Evolutionary conservation across 2,888 invertebrate genomes (phyloP).

Genomic region (Ectobius pallidus): DNA sequence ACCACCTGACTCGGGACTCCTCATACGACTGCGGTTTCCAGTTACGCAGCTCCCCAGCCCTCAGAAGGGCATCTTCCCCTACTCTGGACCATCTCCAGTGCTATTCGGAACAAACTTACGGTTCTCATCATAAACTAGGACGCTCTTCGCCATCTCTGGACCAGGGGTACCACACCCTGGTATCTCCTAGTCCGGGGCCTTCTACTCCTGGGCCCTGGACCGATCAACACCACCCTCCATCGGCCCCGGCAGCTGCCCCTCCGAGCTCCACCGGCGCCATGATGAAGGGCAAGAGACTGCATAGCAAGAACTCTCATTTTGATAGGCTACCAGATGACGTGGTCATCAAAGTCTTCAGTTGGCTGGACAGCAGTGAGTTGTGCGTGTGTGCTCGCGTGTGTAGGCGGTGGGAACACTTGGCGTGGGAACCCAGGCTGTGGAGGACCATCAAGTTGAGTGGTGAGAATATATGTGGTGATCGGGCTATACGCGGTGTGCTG

Average conservation of each 20-base stretch:
- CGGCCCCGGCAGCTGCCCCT: slow-evolving; percentile 40
- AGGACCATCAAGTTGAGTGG: slow-evolving; percentile 68
- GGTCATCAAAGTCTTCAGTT: slow-evolving; percentile 71
- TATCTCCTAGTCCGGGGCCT: slow-evolving; percentile 63
- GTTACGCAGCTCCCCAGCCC: slow-evolving; percentile 34
- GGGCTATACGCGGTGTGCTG: slow-evolving; percentile 67
- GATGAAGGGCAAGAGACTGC: slow-evolving; percentile 53
- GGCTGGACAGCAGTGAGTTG: slow-evolving; percentile 72
- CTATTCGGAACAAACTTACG: slow-evolving; percentile 36
- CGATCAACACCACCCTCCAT: slow-evolving; percentile 39
- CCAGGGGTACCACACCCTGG: slow-evolving; percentile 82
- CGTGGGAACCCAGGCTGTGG: slow-evolving; percentile 81
- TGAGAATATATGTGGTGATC: slow-evolving; percentile 66
- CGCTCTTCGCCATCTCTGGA: slow-evolving; percentile 72
- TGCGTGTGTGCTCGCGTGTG: slow-evolving; percentile 78
- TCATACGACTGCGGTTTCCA: slow-evolving; percentile 50
- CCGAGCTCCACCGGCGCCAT: slow-evolving; percentile 40
- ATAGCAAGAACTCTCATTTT: slow-evolving; percentile 53
- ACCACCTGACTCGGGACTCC: slow-evolving; percentile 44
- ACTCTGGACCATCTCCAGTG: slow-evolving; percentile 42
- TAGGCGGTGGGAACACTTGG: slow-evolving; percentile 74
- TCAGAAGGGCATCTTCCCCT: slow-evolving; percentile 46
- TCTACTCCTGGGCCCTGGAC: slow-evolving; percentile 53
- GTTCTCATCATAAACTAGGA: slow-evolving; percentile 47
- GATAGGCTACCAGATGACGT: slow-evolving; percentile 71